Evolutionary conservation across 2,888 invertebrate species (phyloP).

Genomic region (Drosophila kokeensis): DNA sequence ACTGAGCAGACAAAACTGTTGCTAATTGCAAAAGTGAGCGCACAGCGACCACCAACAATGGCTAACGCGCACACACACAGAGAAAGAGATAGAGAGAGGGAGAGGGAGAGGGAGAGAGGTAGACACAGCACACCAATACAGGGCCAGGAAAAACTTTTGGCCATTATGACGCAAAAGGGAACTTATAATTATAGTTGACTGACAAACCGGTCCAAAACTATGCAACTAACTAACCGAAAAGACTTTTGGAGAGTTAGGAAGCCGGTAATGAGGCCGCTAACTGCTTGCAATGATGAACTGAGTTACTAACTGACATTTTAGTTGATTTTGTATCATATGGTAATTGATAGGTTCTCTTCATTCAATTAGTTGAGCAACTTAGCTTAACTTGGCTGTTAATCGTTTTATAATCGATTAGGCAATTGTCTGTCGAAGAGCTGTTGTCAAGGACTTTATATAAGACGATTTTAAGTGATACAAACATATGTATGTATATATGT

Average conservation of each 20-base stretch:
- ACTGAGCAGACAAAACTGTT: conserved; percentile 78
- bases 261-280: conserved; percentile 63
- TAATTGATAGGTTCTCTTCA: conserved; percentile 54
- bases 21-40: conserved; percentile 75
- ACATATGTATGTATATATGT: no score
- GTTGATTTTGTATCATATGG: conserved; percentile 19
- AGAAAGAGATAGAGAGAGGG: conserved; percentile 11
- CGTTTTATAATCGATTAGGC: conserved; percentile 25
- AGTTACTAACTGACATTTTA: conserved; percentile 21
- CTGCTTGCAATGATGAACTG: conserved; percentile 43
- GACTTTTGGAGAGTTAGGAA: conserved; percentile 64
- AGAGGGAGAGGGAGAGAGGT: neutral
- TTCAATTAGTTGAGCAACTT: conserved; percentile 26
- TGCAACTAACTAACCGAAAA: conserved; percentile 62
- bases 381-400: conserved; percentile 27
- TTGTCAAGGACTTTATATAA: neutral
- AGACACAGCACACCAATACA: conserved; percentile 13
- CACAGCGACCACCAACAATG: conserved; percentile 39
- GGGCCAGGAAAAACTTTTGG: conserved; percentile 66
- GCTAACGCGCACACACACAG: conserved; percentile 30
- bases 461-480: neutral
- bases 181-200: conserved; percentile 83
- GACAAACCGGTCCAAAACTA: conserved; percentile 70
- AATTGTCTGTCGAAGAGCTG: neutral
- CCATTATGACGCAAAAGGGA: conserved; percentile 81